These are phyloP conservation scores for Liasis olivaceus DNA, from an alignment of 2,797 vertebrate species.

Conservation along the genomic window DNA sequence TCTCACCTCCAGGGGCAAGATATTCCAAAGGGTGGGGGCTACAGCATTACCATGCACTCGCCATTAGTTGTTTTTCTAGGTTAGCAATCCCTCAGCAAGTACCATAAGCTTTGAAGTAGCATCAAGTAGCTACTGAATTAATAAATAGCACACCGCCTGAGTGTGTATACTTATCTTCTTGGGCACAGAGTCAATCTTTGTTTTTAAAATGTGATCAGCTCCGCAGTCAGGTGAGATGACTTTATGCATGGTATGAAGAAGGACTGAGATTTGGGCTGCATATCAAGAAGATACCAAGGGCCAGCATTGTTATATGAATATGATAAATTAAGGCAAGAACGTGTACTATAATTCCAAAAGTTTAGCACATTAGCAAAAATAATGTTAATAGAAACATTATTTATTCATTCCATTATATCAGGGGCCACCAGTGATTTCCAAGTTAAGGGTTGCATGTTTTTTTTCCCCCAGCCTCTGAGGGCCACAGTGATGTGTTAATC, in stretches of 20 bases:
- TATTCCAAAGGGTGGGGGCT: too few species aligned
- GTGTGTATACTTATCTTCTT: not conserved
- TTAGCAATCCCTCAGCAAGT: not conserved
- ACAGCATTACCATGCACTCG: not conserved
- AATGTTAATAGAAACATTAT: not conserved
- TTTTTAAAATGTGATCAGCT: not conserved
- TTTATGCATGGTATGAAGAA: not conserved
- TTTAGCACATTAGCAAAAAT: accelerated
- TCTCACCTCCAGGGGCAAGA: too few species aligned
- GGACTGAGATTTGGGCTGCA: not conserved
- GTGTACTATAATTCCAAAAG: too few species aligned
- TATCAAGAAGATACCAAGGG: not conserved
- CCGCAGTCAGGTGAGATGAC: not conserved
- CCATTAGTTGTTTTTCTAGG: slow-evolving; percentile 4
- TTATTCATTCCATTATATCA: accelerated
- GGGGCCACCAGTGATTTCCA: too few species aligned
- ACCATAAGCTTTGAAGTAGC: not conserved
- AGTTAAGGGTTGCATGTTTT: too few species aligned
- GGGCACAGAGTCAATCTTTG: not conserved
- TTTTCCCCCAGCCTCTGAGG: too few species aligned
- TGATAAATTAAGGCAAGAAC: accelerated
- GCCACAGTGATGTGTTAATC: not conserved
- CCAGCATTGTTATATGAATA: not conserved
- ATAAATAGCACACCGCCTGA: not conserved
- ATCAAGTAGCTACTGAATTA: not conserved